These are phyloP conservation scores for Odocoileus virginianus DNA, from an alignment of 2,113 vertebrate genomes.

Conservation along the genomic window DNA sequence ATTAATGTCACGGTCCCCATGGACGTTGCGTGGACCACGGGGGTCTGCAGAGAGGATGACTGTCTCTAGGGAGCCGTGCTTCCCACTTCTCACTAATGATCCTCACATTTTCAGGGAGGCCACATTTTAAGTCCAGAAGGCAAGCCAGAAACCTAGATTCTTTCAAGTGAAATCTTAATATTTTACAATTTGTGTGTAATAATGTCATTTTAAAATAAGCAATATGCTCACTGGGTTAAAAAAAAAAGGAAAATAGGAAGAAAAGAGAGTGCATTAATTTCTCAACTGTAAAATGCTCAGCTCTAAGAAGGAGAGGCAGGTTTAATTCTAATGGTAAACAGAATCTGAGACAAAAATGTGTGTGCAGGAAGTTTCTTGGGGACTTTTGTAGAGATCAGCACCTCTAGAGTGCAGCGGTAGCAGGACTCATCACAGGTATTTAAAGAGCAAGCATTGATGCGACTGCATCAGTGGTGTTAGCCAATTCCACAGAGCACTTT, in stretches of 20 bases:
- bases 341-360: background rate
- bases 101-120: no score
- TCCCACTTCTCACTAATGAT: background rate
- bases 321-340: background rate
- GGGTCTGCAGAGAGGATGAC: background rate
- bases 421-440: background rate
- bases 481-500: background rate
- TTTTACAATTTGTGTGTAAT: background rate
- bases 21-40: background rate
- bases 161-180: background rate
- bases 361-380: background rate
- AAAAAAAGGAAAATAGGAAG: background rate
- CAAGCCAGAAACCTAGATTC: background rate
- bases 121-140: background rate
- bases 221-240: background rate
- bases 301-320: background rate
- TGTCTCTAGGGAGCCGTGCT: background rate
- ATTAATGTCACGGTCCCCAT: fast-evolving
- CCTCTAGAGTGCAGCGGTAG: background rate
- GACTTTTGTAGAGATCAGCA: background rate
- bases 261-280: background rate
- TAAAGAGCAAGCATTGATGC: background rate
- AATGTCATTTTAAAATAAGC: background rate
- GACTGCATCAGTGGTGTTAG: background rate
- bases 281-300: background rate